Evolutionary conservation across 2,797 vertebrate genomes (phyloP).

Genomic region (Mionectes olivaceus): DNA sequence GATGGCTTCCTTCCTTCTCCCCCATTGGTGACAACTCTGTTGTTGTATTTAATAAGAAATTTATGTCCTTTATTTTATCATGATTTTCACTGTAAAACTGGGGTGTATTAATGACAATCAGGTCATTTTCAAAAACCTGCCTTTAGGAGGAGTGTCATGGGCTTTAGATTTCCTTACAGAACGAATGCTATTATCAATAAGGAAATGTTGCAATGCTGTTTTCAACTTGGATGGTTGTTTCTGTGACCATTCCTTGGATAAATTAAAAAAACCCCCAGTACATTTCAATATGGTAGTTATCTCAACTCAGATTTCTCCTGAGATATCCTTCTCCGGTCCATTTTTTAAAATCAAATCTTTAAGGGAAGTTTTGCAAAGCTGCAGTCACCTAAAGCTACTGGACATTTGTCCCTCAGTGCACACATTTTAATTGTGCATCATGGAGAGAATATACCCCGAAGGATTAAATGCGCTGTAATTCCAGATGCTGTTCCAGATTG

Average conservation of each 20-base stretch:
- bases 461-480: slow-evolving; percentile 1
- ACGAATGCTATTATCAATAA: neutral
- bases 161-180: neutral
- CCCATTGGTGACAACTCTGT: neutral
- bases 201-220: neutral
- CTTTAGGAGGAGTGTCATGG: neutral
- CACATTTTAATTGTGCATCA: neutral
- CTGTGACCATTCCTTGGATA: neutral
- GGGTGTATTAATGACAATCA: neutral
- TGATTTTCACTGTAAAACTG: neutral
- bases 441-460: neutral
- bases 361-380: neutral
- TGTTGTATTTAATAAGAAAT: neutral
- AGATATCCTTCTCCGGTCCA: neutral
- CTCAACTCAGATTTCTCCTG: neutral
- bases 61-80: neutral
- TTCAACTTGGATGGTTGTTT: neutral
- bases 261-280: fast-evolving
- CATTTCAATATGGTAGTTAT: neutral
- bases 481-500: slow-evolving; percentile 33
- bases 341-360: neutral
- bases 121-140: neutral
- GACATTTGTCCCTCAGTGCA: neutral
- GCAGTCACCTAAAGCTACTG: neutral
- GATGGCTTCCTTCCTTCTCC: neutral